Evolutionary conservation across 2,888 invertebrate species (phyloP), one percentile per base, ranked within the genome.

Genomic region (Melolontha melolontha): DNA sequence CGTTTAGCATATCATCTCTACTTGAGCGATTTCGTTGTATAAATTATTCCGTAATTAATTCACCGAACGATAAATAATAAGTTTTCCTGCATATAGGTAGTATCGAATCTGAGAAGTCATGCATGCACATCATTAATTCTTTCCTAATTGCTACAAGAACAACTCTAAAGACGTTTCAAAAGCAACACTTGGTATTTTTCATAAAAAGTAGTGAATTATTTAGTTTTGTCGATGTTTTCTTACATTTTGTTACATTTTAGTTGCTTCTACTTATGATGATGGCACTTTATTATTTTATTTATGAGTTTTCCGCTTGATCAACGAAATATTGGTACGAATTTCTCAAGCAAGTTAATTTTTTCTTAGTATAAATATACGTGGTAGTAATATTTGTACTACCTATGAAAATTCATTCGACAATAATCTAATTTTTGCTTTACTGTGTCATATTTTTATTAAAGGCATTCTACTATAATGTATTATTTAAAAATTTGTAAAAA

Each of bases 41-140:
- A 64, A 64, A 64, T 64, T 64, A 64, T 52, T 39, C 40, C 42
- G 41, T 54, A 64, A 64, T 64, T 64, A 64, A 64, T 64, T 64
- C 64, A 51, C 42, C 52, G 64, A 64, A 64, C 64, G 64, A 64
- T 64, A 64, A 64, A 64, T 51, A 51, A 52, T 51, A 52, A 64
- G 52, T 64, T 64, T 51, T 42, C 41, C 41, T 41, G 52, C 52
- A 42, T 27, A 42, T 29, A 29, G 52, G 42, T 14, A 29, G 12
- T 12, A 42, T 64, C 64, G 41, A 64, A 64, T 64, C 64, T 40
- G 52, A 51, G 42, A 51, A 64, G 52, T 64, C 52, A 51, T 42
- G 51, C 64, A 44, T 64, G 52, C 17, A 64, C 52, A 52, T 52
- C 52, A 64, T 64, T 64, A 64, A 64, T 64, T 51, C 51, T 52